Base-by-base conservation (phyloP, 1,140 invertebrate genomes). In the Carposina sasakii region DNA sequence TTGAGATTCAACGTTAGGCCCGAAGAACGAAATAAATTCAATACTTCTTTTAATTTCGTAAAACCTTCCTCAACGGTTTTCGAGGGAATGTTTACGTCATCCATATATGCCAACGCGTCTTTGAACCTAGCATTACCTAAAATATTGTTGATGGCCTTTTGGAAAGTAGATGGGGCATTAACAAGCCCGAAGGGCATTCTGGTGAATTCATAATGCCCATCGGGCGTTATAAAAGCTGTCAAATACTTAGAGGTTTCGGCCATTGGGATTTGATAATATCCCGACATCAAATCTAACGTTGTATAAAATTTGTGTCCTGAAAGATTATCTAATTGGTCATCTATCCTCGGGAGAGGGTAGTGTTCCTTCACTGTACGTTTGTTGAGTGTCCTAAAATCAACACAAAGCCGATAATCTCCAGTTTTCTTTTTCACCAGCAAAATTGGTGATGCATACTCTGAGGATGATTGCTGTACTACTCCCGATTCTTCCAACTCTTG, bases 391-490 rank as follows among this genome's bases (percentile, higher is more conserved):
- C 57, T 28, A 45, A 55, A 63, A 28, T 60, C 52, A 15, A 56
- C 30, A 21, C 56, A 84, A 48, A 33, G 56, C 52, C 15, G 45
- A 15, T 49, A 33, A 33, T 40, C 68, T 19, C 44, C 64, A 31
- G 43, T 65, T 51, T 17, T 71, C 53, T 15, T 78, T 33, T 40
- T 59, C 31, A 54, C 55, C 13, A 67, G 31, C 2, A 68, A 42
- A n/a, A 68, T 55, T 10, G 56, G 56, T 0, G 54, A 60, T 0
- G 50, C 58, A 30, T 54, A 64, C 3, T 55, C 34, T 20, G 74
- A 83, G 21, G 44, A 40, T 9, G 70, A 77, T 13, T 9, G 20
- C 54, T 37, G 28, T 22, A 85, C 69, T 0, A 85, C 65, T 8
- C 67, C 67, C 36, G 26, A n/a, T 1, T 64, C 56, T 16, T 40